Percentiles rank a stretch among this genome's conserved stretches.
These are phyloP conservation scores for Myrmecobius fasciatus DNA, from an alignment of 2,113 vertebrate genomes.

Conservation along the genomic window DNA sequence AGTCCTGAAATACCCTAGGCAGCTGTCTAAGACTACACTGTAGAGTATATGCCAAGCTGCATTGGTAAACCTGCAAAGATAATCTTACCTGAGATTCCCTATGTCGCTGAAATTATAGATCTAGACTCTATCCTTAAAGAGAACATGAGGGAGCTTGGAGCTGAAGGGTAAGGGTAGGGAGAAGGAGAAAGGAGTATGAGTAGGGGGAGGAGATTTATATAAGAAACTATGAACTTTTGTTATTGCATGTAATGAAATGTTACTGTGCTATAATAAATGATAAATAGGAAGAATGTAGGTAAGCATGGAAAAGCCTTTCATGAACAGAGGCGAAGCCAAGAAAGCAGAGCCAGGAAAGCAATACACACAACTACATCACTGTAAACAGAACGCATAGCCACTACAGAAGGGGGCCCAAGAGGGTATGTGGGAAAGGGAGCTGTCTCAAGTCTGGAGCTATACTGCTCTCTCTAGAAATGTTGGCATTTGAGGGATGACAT, in stretches of 20 bases:
- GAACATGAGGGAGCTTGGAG: neutral
- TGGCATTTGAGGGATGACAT: neutral
- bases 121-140: neutral
- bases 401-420: neutral
- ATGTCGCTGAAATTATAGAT: neutral
- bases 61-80: neutral
- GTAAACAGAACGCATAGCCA: neutral
- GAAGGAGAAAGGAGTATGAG: neutral
- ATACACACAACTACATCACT: neutral
- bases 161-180: neutral
- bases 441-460: neutral
- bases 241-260: neutral
- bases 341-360: neutral
- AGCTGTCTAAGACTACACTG: neutral
- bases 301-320: neutral
- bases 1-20: neutral
- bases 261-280: neutral
- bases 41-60: neutral
- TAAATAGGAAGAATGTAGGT: neutral
- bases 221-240: neutral
- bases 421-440: neutral
- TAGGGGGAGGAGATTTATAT: neutral
- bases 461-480: constrained; percentile 38
- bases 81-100: neutral
- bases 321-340: neutral